Evolutionary conservation across 2,888 invertebrate genomes (phyloP).

Genomic region (Druceiella hillmani): DNA sequence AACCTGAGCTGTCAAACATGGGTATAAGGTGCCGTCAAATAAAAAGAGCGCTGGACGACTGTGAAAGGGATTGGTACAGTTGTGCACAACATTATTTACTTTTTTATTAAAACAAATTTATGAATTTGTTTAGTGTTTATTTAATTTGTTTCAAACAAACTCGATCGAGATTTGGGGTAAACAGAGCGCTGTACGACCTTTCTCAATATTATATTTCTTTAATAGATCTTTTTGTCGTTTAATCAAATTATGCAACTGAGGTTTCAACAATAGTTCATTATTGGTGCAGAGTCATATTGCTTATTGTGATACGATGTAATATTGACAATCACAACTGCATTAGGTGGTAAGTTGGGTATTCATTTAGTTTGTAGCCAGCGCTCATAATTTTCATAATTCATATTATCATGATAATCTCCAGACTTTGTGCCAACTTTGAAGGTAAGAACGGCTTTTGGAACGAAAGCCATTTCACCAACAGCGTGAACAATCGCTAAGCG

Average conservation of each 20-base stretch:
- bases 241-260: slow-evolving; percentile 6
- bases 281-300: slow-evolving; percentile 3
- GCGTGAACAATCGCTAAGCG: slow-evolving; percentile 14
- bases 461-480: slow-evolving; percentile 13
- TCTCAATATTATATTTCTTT: slow-evolving; percentile 5
- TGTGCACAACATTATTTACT: not conserved
- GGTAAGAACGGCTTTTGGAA: slow-evolving; percentile 10
- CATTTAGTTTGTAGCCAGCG: slow-evolving; percentile 12
- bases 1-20: no score
- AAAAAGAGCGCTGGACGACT: no score
- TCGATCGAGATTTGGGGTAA: no score
- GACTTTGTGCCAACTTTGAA: slow-evolving; percentile 10
- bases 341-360: slow-evolving; percentile 12
- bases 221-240: slow-evolving; percentile 6
- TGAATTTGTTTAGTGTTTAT: not conserved
- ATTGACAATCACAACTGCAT: slow-evolving; percentile 10
- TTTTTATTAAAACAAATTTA: not conserved
- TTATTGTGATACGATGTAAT: slow-evolving; percentile 10
- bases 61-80: no score
- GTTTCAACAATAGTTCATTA: slow-evolving; percentile 4
- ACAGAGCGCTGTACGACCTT: no score
- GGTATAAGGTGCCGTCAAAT: no score
- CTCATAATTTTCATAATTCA: slow-evolving; percentile 13
- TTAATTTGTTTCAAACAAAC: no score
- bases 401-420: slow-evolving; percentile 15